Evolutionary conservation across 2,113 vertebrate genomes (phyloP), one percentile per base, ranked within the genome.

Genomic region (Toxostoma redivivum): DNA sequence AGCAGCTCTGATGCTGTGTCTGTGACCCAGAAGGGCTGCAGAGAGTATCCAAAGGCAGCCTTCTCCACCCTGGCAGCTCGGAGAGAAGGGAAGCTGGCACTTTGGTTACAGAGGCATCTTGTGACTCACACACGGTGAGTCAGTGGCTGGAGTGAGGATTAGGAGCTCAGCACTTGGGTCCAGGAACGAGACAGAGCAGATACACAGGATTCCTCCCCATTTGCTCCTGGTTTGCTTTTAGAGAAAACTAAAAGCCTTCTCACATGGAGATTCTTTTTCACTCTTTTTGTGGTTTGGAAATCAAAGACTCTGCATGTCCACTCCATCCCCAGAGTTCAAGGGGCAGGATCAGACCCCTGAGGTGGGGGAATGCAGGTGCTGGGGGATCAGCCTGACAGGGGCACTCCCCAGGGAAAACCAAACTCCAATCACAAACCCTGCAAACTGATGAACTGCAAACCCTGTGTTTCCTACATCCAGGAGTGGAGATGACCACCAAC

Each of bases 131-230:
- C 0, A 4, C 91, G 84, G 67, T 95, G 92, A 97, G 83, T 95
- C 93, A 96, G 83, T 74, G 88, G 93, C 93, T 96, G 90, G 84
- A 94, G 87, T 1, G 15, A 77, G 93, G 92, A 96, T 97, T 95
- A 97, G 76, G 81, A 95, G 89, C 90, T 93, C 77, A 72, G 86
- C 0, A 1, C 88, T 81, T 0, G 0, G 57, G 73, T 88, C 79
- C 92, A 90, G 76, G 58, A 83, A 88, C 1, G 21, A 94, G 92
- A 60, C 91, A 60, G 60, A 74, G 84, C 71, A 91, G 81, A 91
- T 7, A 58, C 23, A 15, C 61, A 69, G 23, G 56, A 74, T 92
- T 93, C 71, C 70, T 82, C 69, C 50, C 62, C 30, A 2, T 57
- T 86, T 53, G 72, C 44, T 69, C 79, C 90, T 78, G 76, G 20